Evolutionary conservation across 2,797 vertebrate species (phyloP).

Genomic region (Momotus momota): DNA sequence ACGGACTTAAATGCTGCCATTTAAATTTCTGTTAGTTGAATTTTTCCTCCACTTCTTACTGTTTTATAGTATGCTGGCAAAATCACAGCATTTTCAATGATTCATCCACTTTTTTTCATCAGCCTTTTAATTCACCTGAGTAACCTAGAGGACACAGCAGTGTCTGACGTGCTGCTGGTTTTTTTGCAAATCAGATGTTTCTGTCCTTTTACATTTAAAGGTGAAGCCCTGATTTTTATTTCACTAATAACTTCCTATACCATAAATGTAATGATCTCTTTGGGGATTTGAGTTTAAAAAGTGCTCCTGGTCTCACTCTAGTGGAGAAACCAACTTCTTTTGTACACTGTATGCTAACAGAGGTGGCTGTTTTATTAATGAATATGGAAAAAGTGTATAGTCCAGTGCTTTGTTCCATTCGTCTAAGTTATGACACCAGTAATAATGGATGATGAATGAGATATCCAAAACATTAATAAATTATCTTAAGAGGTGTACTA

Average conservation of each 20-base stretch:
- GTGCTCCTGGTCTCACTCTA: background rate
- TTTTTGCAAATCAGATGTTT: background rate
- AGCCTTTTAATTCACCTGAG: background rate
- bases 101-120: background rate
- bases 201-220: background rate
- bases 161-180: background rate
- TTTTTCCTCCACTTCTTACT: background rate
- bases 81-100: background rate
- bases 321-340: constrained; percentile 27
- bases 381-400: constrained; percentile 60
- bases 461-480: constrained; percentile 76
- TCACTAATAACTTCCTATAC: background rate
- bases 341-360: background rate
- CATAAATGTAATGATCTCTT: background rate
- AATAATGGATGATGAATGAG: constrained; percentile 77
- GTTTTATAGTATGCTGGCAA: background rate
- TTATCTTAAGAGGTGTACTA: constrained; percentile 75
- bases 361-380: constrained; percentile 65
- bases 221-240: background rate
- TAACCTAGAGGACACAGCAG: background rate
- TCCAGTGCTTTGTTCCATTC: constrained; percentile 73
- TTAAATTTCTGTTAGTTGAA: background rate
- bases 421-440: constrained; percentile 71
- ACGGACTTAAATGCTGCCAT: background rate
- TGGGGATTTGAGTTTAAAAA: background rate